Percentiles rank a stretch among this genome's conserved stretches.
Conservation (phyloP, 2,888 invertebrate species). For the Tetanocera ferruginea region DNA sequence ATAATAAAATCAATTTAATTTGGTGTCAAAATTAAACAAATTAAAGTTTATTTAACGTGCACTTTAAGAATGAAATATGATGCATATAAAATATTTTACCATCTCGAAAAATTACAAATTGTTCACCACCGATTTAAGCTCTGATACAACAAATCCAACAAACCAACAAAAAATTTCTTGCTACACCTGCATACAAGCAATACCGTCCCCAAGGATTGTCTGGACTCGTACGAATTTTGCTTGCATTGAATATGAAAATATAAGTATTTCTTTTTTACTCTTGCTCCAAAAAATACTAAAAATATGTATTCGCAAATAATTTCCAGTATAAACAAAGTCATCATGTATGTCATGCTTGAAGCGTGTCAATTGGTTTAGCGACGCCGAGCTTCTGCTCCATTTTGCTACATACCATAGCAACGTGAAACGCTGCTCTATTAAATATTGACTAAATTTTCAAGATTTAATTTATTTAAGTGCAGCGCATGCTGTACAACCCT, state of each 20-base stretch:
- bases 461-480: constrained; percentile 32
- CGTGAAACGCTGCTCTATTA: background rate
- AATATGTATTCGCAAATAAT: background rate
- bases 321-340: too few species aligned
- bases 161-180: too few species aligned
- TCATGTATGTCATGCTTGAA: background rate
- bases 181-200: too few species aligned
- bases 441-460: background rate
- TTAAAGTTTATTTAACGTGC: too few species aligned
- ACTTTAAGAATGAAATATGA: too few species aligned
- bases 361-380: constrained; percentile 6
- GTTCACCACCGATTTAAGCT: background rate
- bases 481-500: background rate
- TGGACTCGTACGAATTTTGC: too few species aligned
- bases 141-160: background rate
- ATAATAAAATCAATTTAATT: too few species aligned
- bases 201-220: too few species aligned
- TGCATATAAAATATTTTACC: too few species aligned
- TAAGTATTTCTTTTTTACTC: too few species aligned
- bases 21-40: too few species aligned
- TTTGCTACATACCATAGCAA: background rate
- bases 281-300: background rate
- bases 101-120: background rate
- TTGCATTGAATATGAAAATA: too few species aligned
- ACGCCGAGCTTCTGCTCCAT: background rate